phyloP scores from a whole-genome alignment of 1,140 invertebrate genomes.

The Mycetomoellerius zeteki region DNA sequence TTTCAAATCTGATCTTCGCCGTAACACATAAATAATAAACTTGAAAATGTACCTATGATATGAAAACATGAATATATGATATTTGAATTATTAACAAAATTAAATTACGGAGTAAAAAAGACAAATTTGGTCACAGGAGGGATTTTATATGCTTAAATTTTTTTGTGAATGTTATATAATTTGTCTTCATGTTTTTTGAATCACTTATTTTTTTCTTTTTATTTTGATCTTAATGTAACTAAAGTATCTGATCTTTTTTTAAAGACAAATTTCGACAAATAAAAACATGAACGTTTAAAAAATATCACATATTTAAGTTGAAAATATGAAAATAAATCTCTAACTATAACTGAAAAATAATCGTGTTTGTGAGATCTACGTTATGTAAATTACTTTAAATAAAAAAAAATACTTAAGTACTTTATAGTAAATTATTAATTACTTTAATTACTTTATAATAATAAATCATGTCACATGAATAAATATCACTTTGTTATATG shows the following conservation, averaged over 20 bases:
- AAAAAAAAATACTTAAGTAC: too few relatives aligned
- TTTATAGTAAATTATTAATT: too few relatives aligned
- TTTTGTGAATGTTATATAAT: neutral
- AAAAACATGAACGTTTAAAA: neutral
- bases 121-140: neutral
- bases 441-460: neutral
- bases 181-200: neutral
- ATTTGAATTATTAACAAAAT: neutral
- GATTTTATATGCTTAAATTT: neutral
- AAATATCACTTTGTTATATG: neutral
- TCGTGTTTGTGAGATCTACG: neutral
- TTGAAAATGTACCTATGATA: neutral
- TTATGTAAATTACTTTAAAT: neutral
- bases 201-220: too few relatives aligned
- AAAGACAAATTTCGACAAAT: neutral
- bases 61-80: neutral
- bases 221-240: neutral
- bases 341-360: neutral
- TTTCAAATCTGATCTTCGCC: neutral
- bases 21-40: neutral
- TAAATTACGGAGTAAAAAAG: neutral
- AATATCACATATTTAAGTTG: neutral
- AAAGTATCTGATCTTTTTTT: neutral
- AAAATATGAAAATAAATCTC: neutral
- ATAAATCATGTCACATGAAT: neutral